phyloP scores from a whole-genome alignment of 2,888 invertebrate species.

The Dynastes grantii region DNA sequence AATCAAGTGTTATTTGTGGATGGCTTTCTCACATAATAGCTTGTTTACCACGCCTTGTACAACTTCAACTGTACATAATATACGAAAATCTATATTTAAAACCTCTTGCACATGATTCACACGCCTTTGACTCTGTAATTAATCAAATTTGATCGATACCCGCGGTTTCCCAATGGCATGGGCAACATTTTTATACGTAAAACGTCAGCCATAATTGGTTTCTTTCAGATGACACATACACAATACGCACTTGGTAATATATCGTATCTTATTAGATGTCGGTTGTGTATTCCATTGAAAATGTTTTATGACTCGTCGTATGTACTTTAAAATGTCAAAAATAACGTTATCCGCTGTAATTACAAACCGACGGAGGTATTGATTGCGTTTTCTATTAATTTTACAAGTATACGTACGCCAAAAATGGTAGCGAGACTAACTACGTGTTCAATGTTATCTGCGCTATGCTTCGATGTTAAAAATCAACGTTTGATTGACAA shows the following conservation, averaged over 20 bases:
- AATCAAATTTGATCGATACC: slow-evolving; percentile 16
- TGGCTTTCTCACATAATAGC: background rate
- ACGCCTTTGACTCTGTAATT: slow-evolving; percentile 15
- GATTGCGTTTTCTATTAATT: slow-evolving; percentile 2
- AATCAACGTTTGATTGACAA: background rate
- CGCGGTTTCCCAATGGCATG: background rate
- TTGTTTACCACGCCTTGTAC: background rate
- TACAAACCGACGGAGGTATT: background rate
- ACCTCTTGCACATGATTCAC: slow-evolving; percentile 7
- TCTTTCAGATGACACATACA: slow-evolving; percentile 18
- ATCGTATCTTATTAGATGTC: slow-evolving; percentile 15
- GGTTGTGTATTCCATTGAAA: background rate
- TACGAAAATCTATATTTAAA: slow-evolving; percentile 10
- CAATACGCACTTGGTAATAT: background rate
- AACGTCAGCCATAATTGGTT: slow-evolving; percentile 11
- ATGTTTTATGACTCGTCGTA: slow-evolving; percentile 1
- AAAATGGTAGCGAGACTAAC: slow-evolving; percentile 4
- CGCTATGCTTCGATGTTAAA: background rate
- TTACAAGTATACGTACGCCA: background rate
- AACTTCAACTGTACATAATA: background rate
- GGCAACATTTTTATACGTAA: slow-evolving; percentile 9
- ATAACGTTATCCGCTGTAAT: slow-evolving; percentile 4
- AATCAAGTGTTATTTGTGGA: too few species aligned
- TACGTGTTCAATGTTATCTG: too few species aligned
- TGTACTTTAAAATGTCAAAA: slow-evolving; percentile 6